Evolutionary conservation across 1,140 invertebrate genomes (phyloP), one percentile per base, ranked within the genome.

Genomic region (Drosophila ironensis): DNA sequence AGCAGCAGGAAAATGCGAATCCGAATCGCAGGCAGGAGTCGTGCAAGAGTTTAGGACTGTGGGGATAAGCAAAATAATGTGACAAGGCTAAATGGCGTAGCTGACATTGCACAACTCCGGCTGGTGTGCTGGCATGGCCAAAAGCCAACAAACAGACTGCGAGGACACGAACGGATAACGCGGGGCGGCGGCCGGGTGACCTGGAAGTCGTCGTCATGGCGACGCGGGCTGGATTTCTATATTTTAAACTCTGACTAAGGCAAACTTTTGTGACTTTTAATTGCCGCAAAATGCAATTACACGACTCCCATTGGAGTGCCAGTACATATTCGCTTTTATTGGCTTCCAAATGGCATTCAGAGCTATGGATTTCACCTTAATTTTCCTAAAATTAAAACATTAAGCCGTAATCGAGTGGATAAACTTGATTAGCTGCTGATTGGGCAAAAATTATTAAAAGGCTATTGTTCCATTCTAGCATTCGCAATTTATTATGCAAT

Each of bases 31-130:
- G 9, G 17, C 20, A 25, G 3, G 4, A 41, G 37, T 51, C 48
- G 37, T 33, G 35, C 19, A 14, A 27, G 20, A 35, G 41, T 17
- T 11, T 61, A 20, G 24, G 33, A n/a, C 53, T 25, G 44, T 70
- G 41, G 53, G 78, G 64, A 84, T 82, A 82, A 82, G 78, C 78
- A 73, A 84, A 82, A 84, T 82, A 82, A 82, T 82, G 78, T 84
- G 78, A 82, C 78, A 82, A 67, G 78, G 78, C 78, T 84, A 84
- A 84, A 84, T 84, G 78, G 63, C 70, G 74, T 48, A 78, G 78
- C 78, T 84, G 78, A 78, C 73, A 84, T 70, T 71, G 78, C 73
- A 78, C 63, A 53, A 72, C 72, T 77, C 40, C 44, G 20, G 8
- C 46, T 24, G 61, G 17, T 19, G 33, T 42, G 11, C 28, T 17